These are phyloP conservation scores for Aplysina aerophoba DNA, from an alignment of 37 sponge, comb jelly and placozoan species.

Conservation along the genomic window DNA sequence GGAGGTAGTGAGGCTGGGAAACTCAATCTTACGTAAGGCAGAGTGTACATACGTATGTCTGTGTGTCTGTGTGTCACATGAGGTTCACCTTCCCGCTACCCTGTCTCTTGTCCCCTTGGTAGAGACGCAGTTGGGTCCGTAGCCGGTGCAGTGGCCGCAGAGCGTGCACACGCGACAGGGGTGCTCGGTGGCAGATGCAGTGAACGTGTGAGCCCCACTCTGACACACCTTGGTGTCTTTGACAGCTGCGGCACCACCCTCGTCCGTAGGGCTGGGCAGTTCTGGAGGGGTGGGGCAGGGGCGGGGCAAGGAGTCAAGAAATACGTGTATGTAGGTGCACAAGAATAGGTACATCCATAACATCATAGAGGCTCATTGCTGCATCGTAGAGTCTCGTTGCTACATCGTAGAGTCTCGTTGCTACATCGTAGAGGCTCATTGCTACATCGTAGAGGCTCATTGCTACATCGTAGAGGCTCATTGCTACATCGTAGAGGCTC, in stretches of 20 bases:
- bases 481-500: no score
- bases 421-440: no score
- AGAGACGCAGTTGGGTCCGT: conserved; percentile 39
- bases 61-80: conserved; percentile 19
- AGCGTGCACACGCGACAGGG: conserved; percentile 55
- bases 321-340: neutral
- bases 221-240: conserved; percentile 50
- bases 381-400: no score
- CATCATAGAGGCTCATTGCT: no score
- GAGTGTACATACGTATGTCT: neutral
- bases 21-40: no score
- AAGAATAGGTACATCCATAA: neutral
- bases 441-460: no score
- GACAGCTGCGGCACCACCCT: neutral
- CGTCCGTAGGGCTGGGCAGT: neutral
- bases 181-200: conserved; percentile 10
- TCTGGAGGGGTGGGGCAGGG: neutral
- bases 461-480: no score
- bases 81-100: conserved; percentile 18
- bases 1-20: no score
- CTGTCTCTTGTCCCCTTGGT: conserved; percentile 20
- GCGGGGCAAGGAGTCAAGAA: neutral
- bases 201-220: conserved; percentile 51
- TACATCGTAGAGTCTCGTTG: no score
- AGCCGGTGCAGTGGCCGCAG: conserved; percentile 72